Evolutionary conservation across 1,140 invertebrate species (phyloP).

Genomic region (Drosophila orosa): DNA sequence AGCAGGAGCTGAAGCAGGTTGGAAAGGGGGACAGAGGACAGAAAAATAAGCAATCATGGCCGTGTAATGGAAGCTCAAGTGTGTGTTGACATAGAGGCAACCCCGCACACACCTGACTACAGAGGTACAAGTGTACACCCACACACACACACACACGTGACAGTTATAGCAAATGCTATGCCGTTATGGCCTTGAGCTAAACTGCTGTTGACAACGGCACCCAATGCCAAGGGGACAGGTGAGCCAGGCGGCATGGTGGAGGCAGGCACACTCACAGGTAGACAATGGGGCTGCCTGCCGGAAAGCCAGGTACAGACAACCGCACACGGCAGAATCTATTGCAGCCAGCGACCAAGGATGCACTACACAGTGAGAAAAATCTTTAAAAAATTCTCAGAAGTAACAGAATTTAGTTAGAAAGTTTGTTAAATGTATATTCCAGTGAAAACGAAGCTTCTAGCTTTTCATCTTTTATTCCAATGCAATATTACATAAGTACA

Average conservation of each 20-base stretch:
- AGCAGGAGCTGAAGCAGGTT: background rate
- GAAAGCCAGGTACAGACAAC: conserved; percentile 64
- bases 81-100: conserved; percentile 71
- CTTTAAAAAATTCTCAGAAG: background rate
- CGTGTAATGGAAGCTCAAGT: conserved; percentile 79
- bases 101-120: conserved; percentile 11
- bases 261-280: conserved; percentile 27
- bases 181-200: conserved; percentile 79
- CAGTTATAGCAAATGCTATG: conserved; percentile 68
- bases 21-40: conserved; percentile 9
- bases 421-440: no score
- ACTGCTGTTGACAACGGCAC: conserved; percentile 75
- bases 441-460: no score
- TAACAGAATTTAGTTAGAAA: background rate
- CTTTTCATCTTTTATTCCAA: no score
- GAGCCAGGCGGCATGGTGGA: background rate
- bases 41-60: conserved; percentile 76
- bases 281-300: conserved; percentile 66
- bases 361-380: conserved; percentile 5
- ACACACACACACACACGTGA: conserved; percentile 46
- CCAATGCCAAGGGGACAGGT: conserved; percentile 10
- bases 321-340: conserved; percentile 22
- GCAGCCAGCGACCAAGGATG: conserved; percentile 46
- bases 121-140: conserved; percentile 1
- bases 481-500: no score